Conservation (phyloP, 2,113 vertebrate species). For the Semnornis frantzii region DNA sequence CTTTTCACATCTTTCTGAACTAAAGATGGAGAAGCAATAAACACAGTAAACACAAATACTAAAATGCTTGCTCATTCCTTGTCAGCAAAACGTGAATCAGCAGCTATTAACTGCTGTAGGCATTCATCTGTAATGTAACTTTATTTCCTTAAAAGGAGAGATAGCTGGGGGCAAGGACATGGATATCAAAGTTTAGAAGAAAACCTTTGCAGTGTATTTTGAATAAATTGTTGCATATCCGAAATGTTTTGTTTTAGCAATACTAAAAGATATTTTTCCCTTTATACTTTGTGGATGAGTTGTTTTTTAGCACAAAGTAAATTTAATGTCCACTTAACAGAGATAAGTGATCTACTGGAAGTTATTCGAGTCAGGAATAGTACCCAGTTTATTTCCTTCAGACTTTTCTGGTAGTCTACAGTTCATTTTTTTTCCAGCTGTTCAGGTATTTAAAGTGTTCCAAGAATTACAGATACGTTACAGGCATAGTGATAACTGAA, state of each 20-base stretch:
- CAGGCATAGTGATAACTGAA: neutral
- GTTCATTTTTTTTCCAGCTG: neutral
- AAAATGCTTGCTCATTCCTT: slow-evolving; percentile 65
- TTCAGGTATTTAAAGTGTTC: neutral
- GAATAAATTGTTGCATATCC: neutral
- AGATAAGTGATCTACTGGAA: neutral
- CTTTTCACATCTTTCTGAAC: neutral
- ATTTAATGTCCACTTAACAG: neutral
- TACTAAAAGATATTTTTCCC: neutral
- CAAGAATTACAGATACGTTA: neutral
- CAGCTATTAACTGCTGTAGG: slow-evolving; percentile 44
- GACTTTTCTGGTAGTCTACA: neutral
- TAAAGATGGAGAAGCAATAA: neutral
- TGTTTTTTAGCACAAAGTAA: neutral
- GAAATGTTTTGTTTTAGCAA: neutral
- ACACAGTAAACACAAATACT: neutral
- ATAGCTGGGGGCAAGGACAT: slow-evolving; percentile 7
- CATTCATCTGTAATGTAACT: slow-evolving; percentile 47
- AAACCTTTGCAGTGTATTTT: neutral
- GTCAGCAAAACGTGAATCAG: slow-evolving; percentile 73
- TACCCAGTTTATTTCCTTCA: neutral
- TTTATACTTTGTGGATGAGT: neutral
- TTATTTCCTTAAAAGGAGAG: slow-evolving; percentile 67
- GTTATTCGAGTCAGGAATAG: neutral
- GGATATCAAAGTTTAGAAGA: neutral